Conservation (phyloP, 2,113 vertebrate genomes). For the Mustela lutreola region DNA sequence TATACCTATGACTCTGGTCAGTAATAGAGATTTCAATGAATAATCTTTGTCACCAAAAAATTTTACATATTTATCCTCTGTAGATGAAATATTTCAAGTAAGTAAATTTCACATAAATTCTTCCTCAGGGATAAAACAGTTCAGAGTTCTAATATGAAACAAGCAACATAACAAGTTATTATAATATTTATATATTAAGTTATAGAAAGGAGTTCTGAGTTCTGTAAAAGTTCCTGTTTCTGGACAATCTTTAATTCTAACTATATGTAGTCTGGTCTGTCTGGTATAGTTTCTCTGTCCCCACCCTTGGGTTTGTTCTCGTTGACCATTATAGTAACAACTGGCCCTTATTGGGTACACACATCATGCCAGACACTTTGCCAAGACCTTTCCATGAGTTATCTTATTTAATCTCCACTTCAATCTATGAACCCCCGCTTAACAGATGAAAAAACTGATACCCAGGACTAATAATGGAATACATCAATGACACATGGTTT, state of each 20-base stretch:
- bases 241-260: neutral
- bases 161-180: neutral
- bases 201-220: neutral
- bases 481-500: neutral
- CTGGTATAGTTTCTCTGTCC: neutral
- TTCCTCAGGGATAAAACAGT: neutral
- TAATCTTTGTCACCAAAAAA: neutral
- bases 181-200: neutral
- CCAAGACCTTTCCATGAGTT: neutral
- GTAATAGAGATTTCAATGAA: neutral
- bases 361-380: neutral
- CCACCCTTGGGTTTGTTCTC: neutral
- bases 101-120: neutral
- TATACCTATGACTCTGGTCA: neutral
- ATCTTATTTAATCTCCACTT: neutral
- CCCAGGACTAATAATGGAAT: neutral
- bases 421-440: neutral
- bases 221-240: neutral
- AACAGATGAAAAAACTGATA: neutral
- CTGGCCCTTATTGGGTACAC: neutral
- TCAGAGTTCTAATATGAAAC: neutral
- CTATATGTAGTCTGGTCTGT: neutral
- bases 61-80: neutral
- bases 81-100: neutral
- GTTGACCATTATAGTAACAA: neutral